These are phyloP conservation scores for Benthosema pterotum DNA, from an alignment of 2,797 vertebrate genomes.

Conservation along the genomic window DNA sequence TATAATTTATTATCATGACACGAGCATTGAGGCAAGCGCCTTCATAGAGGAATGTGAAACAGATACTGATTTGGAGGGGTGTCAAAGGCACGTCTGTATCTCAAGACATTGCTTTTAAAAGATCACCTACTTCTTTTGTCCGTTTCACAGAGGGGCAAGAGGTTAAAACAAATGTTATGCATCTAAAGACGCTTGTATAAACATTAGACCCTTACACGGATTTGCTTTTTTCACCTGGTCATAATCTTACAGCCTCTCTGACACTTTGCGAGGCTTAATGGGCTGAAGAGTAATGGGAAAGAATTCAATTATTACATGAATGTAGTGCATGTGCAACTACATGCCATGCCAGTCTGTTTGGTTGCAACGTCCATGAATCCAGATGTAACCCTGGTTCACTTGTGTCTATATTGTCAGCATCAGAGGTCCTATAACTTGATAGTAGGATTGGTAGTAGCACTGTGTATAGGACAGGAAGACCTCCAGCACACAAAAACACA, in stretches of 20 bases:
- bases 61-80: conserved; percentile 2
- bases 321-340: too few relatives aligned
- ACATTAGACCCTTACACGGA: conserved; percentile 24
- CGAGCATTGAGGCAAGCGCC: conserved; percentile 24
- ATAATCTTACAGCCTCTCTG: background rate
- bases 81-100: conserved; percentile 35
- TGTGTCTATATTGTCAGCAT: too few relatives aligned
- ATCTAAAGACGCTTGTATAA: conserved; percentile 45
- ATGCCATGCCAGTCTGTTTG: too few relatives aligned
- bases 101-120: conserved; percentile 35
- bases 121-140: conserved; percentile 39
- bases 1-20: conserved; percentile 53
- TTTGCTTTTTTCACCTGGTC: conserved; percentile 21
- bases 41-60: conserved; percentile 36
- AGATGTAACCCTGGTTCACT: too few relatives aligned
- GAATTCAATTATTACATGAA: too few relatives aligned
- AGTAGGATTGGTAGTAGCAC: too few relatives aligned
- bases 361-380: too few relatives aligned
- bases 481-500: too few relatives aligned
- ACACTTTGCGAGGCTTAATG: background rate
- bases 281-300: too few relatives aligned
- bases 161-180: conserved; percentile 54
- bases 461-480: too few relatives aligned
- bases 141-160: conserved; percentile 40
- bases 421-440: too few relatives aligned